Percentiles rank a stretch among this genome's conserved stretches.
These are phyloP conservation scores for Bubalus kerabau DNA, from an alignment of 2,113 vertebrate genomes.

Conservation along the genomic window DNA sequence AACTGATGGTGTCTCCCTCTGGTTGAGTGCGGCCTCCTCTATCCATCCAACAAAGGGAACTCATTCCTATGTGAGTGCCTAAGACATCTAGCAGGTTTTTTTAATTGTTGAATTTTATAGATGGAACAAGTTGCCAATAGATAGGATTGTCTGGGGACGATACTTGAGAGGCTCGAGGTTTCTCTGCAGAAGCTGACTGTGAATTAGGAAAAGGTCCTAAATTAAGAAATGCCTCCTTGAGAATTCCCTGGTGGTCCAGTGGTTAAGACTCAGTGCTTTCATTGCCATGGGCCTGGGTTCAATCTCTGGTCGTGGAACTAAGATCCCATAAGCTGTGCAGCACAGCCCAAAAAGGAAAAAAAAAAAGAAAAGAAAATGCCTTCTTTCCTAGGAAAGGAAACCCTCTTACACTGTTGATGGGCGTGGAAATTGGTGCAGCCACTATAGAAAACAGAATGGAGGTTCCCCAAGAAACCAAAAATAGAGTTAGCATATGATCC, in stretches of 20 bases:
- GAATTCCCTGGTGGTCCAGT: not conserved
- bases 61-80: not conserved
- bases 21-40: not conserved
- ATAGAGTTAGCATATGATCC: not conserved
- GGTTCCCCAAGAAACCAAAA: not conserved
- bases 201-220: not conserved
- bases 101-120: not conserved
- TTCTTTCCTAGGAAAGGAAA: not conserved
- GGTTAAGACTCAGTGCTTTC: not conserved
- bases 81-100: not conserved
- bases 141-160: not conserved
- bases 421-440: not conserved
- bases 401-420: not conserved
- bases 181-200: not conserved
- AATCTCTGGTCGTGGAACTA: not conserved
- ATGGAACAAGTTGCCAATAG: not conserved
- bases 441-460: not conserved
- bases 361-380: not conserved
- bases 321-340: not conserved
- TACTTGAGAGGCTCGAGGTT: not conserved
- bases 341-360: not conserved
- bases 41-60: not conserved
- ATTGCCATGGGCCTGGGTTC: not conserved
- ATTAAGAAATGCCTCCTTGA: not conserved
- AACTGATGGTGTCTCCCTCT: not conserved